Percentiles rank a stretch among this genome's conserved stretches.
Conservation (phyloP, 2,113 vertebrate species). For the Acanthochromis polyacanthus region DNA sequence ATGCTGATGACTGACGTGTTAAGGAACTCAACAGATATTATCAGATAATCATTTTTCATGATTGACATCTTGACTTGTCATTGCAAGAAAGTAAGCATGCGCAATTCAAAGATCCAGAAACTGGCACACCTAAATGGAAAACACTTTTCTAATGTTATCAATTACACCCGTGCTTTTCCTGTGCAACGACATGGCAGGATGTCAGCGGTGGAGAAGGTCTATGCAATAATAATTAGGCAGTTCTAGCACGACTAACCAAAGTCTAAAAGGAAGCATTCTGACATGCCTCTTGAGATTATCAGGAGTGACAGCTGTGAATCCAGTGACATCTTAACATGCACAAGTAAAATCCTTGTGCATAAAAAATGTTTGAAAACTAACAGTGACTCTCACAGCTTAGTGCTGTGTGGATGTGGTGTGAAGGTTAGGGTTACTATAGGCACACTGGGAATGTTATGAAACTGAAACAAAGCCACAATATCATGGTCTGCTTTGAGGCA, state of each 20-base stretch:
- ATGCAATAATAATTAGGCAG: background rate
- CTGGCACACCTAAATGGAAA: background rate
- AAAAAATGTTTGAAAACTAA: conserved; percentile 11
- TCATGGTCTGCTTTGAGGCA: conserved; percentile 35
- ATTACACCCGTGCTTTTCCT: conserved; percentile 1
- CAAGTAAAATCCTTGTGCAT: conserved; percentile 31
- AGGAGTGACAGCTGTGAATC: conserved; percentile 14
- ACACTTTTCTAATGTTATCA: background rate
- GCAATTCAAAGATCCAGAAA: background rate
- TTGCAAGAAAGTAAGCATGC: conserved; percentile 9
- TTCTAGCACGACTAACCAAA: conserved; percentile 4
- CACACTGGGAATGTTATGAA: conserved; percentile 39
- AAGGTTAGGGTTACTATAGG: conserved; percentile 33
- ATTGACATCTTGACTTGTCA: conserved; percentile 1
- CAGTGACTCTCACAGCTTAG: conserved; percentile 11
- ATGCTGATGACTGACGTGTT: conserved; percentile 3
- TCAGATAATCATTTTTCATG: background rate
- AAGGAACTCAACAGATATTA: background rate
- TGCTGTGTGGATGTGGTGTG: conserved; percentile 8
- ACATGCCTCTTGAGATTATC: conserved; percentile 13
- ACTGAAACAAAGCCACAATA: conserved; percentile 47
- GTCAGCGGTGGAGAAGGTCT: background rate
- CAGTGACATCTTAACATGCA: conserved; percentile 24
- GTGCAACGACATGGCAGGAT: conserved; percentile 5
- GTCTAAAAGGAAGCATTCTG: conserved; percentile 10